These are phyloP conservation scores for Himalopsyche japonica DNA, from an alignment of 2,888 invertebrate genomes.

Conservation along the genomic window DNA sequence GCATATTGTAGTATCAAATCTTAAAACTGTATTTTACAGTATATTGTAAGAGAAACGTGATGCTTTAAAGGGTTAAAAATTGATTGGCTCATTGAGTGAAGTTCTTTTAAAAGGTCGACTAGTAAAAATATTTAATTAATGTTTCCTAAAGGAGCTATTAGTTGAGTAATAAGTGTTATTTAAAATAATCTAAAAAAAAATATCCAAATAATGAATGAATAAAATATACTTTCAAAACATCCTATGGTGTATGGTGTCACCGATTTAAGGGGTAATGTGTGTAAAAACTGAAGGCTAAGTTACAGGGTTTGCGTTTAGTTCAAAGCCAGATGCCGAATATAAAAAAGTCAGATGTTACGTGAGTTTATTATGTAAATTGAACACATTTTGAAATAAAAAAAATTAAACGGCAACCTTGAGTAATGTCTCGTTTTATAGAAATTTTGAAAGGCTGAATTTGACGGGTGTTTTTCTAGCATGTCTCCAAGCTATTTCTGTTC, in stretches of 20 bases:
- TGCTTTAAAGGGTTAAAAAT: no score
- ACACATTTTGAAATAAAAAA: not conserved
- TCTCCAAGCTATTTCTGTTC: not conserved
- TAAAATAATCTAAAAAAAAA: no score
- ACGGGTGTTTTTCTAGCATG: not conserved
- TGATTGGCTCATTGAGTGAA: no score
- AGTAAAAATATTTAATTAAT: no score
- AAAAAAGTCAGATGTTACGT: not conserved
- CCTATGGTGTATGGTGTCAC: not conserved
- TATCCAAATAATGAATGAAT: not conserved
- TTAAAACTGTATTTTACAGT: no score
- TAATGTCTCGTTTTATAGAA: not conserved
- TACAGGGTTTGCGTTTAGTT: not conserved
- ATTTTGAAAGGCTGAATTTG: not conserved
- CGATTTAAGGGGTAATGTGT: not conserved
- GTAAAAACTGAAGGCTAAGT: not conserved
- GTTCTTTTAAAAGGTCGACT: no score
- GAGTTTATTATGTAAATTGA: not conserved
- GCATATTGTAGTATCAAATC: no score
- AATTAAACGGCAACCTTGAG: not conserved
- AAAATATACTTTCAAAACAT: not conserved
- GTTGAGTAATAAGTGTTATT: no score
- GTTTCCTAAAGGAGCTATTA: no score
- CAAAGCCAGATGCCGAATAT: not conserved
- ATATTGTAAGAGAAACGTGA: no score